Conservation (phyloP, 2,797 vertebrate species). For the Tragopan temminckii region DNA sequence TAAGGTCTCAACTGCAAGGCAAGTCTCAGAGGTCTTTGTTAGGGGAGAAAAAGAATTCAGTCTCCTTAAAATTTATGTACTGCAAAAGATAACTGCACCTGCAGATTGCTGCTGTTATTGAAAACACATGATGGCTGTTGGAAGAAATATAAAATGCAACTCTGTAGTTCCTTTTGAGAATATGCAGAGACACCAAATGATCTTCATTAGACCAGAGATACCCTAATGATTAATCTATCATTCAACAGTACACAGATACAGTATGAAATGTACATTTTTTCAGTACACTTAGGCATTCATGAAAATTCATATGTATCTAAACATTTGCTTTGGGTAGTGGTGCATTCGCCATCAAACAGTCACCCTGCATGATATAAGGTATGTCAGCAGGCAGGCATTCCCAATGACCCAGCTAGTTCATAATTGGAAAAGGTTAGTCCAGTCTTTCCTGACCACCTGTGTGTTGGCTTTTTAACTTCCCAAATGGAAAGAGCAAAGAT, state of each 20-base stretch:
- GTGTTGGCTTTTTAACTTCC: slow-evolving; percentile 28
- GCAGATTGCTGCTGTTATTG: slow-evolving; percentile 68
- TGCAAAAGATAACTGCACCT: slow-evolving; percentile 75
- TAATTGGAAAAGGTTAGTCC: slow-evolving; percentile 51
- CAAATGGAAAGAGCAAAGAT: slow-evolving; percentile 26
- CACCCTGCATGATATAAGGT: background rate
- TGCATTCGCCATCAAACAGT: background rate
- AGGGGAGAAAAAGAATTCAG: slow-evolving; percentile 54
- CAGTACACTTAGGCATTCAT: background rate
- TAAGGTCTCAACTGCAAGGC: slow-evolving; percentile 47
- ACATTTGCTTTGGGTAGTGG: background rate
- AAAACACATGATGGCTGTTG: slow-evolving; percentile 66
- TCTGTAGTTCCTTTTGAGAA: slow-evolving; percentile 52
- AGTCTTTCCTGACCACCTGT: slow-evolving; percentile 60
- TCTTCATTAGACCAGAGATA: background rate
- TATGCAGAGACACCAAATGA: slow-evolving; percentile 4
- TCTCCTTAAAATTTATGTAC: slow-evolving; percentile 79
- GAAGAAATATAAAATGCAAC: slow-evolving; percentile 46
- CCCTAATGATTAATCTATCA: background rate
- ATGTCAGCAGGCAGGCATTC: background rate
- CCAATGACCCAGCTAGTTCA: background rate
- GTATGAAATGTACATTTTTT: background rate
- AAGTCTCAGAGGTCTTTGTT: slow-evolving; percentile 70
- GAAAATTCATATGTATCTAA: background rate
- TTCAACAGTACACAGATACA: background rate